Evolutionary conservation across 2,888 invertebrate genomes (phyloP), one percentile per base, ranked within the genome.

Genomic region (Sycophila texana): DNA sequence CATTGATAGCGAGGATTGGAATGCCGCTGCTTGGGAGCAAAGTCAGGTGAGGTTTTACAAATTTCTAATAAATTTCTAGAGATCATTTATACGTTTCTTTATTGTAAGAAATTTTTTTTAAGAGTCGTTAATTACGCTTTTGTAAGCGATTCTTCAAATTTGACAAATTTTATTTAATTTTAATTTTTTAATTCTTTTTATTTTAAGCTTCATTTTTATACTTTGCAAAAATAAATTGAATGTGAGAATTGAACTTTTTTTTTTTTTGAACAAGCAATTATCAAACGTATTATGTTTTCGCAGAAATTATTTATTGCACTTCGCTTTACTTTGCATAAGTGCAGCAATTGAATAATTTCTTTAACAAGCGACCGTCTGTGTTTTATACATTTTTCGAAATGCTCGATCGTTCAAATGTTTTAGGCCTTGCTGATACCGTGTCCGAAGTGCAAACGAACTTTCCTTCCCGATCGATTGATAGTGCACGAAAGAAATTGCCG

Each of bases 391-490:
- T 49, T 47, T 74, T 55, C 4, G 2, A 55, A 61, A 26, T 63
- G 60, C 26, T 26, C n/a, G 22, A 16, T 57, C 30, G n/a, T 61
- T 61, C 67, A 65, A 81, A 71, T 66, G 77, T 89, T 89, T 60
- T 85, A 92, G 92, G 89, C 91, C 16, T 91, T 90, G 71, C 86
- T 95, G 83, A 90, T 94, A 26, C 92, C 93, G 1, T 95, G 95
- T 85, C 90, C 91, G 61, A 93, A 92, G 84, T 95, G 95, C 87
- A 93, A 93, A 13, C 91, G 95, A 66, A 94, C 94, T 39, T 95
- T 95, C 89, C 91, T 92, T 82, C 94, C 95, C 0, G 94, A 95
- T 83, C 91, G 95, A 55, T 88, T 95, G 18, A 86, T 91, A 16
- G 93, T 95, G 1, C 95, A 95, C 86, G 89, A 91, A 84, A 90